phyloP scores from a whole-genome alignment of 2,113 vertebrate species.

The Amia ocellicauda region DNA sequence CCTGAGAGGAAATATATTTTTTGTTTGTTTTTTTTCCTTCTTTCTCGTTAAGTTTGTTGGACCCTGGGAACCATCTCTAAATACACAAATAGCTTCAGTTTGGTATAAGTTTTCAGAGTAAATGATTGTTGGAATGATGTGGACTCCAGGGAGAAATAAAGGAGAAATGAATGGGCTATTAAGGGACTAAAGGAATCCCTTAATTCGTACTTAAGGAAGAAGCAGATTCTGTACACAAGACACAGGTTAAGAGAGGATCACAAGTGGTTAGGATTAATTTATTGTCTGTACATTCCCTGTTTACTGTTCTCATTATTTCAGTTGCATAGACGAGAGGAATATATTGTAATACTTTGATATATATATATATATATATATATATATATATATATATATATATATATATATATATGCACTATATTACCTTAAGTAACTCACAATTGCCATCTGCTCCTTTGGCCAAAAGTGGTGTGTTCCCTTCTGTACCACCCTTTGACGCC shows the following conservation, averaged over 20 bases:
- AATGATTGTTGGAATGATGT: constrained; percentile 33
- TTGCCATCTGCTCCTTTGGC: no score
- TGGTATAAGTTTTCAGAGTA: constrained; percentile 38
- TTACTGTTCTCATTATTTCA: constrained; percentile 29
- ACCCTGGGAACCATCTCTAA: constrained; percentile 9
- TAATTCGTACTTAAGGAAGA: constrained; percentile 37
- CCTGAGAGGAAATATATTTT: constrained; percentile 25
- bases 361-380: background rate
- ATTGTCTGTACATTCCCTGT: constrained; percentile 29
- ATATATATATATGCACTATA: no score
- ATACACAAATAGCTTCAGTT: constrained; percentile 23
- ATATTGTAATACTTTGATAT: background rate
- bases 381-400: background rate
- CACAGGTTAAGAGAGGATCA: constrained; percentile 32
- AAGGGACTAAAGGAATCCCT: constrained; percentile 42
- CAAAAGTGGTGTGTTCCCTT: no score
- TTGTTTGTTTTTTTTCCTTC: constrained; percentile 1
- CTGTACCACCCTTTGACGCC: no score
- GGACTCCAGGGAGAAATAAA: constrained; percentile 33
- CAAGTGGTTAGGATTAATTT: constrained; percentile 35
- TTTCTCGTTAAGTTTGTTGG: constrained; percentile 8
- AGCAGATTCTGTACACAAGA: constrained; percentile 32
- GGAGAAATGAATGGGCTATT: constrained; percentile 39
- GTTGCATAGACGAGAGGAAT: no score
- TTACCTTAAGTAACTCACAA: no score